These are phyloP conservation scores for Microcebus jonahi DNA, from an alignment of 2,113 vertebrate species.

Conservation along the genomic window DNA sequence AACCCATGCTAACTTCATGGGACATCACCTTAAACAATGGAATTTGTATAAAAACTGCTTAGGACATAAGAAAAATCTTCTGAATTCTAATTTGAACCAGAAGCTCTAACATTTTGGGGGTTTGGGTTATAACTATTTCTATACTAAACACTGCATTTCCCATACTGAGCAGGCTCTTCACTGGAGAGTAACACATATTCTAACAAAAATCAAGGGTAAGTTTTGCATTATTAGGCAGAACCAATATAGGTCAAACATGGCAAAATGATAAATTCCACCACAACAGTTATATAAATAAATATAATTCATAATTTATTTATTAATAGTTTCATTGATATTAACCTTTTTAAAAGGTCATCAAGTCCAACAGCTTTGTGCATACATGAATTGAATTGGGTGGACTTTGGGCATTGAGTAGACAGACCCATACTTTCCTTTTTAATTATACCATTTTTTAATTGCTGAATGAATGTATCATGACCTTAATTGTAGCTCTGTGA, in stretches of 20 bases:
- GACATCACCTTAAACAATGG: not conserved
- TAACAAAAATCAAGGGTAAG: not conserved
- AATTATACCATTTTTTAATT: not conserved
- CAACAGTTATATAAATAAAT: not conserved
- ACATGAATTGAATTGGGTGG: not conserved
- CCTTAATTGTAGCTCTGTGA: not conserved
- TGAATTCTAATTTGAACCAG: not conserved
- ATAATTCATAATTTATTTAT: not conserved
- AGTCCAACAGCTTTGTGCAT: not conserved
- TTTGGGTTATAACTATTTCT: not conserved
- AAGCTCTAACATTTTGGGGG: not conserved
- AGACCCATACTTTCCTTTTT: not conserved
- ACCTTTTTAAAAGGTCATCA: not conserved
- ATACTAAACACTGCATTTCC: not conserved
- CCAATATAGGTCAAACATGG: not conserved
- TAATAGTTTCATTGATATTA: not conserved
- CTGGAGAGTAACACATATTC: not conserved
- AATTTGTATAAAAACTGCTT: not conserved
- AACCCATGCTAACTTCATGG: not conserved
- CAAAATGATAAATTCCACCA: not conserved
- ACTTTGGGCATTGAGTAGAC: not conserved
- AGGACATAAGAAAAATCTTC: not conserved
- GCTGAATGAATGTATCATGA: not conserved
- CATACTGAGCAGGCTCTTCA: not conserved
- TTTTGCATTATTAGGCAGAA: not conserved